Conservation (phyloP, 2,888 invertebrate species). For the Callyntrura guangdongensis region DNA sequence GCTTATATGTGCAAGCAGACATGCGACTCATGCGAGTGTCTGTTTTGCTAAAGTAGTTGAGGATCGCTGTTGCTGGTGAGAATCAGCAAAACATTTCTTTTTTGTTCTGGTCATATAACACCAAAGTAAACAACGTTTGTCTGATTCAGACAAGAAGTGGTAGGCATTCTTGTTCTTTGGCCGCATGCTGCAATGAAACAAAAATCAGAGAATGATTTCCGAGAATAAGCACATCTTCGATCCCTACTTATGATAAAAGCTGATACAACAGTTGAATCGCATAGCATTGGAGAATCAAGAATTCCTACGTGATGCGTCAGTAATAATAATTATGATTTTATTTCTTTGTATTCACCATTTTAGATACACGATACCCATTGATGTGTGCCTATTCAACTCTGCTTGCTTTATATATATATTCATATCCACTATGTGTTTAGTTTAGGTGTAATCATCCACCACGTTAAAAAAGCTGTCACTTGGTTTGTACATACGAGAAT, state of each 20-base stretch:
- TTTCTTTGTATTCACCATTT: not conserved
- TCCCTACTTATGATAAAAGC: not conserved
- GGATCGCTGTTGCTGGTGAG: no score
- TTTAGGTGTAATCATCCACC: no score
- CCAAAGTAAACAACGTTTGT: no score
- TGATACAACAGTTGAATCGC: no score
- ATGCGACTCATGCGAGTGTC: no score
- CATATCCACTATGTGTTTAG: not conserved
- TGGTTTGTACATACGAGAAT: not conserved
- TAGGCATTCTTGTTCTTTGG: not conserved
- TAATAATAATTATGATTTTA: constrained; percentile 54
- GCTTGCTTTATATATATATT: not conserved
- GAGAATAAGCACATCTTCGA: constrained; percentile 43
- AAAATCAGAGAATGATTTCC: constrained; percentile 52
- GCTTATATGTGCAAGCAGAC: no score
- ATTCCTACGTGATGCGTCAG: constrained; percentile 71
- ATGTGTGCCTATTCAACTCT: not conserved
- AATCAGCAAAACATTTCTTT: no score
- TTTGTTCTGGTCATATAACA: no score
- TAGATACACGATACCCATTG: not conserved
- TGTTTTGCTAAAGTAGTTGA: no score
- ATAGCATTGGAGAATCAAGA: not conserved
- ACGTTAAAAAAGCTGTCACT: not conserved
- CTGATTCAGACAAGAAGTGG: no score
- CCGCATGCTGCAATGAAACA: constrained; percentile 19